Evolutionary conservation across 2,113 vertebrate species (phyloP), one percentile per base, ranked within the genome.

Genomic region (Tachycineta bicolor): DNA sequence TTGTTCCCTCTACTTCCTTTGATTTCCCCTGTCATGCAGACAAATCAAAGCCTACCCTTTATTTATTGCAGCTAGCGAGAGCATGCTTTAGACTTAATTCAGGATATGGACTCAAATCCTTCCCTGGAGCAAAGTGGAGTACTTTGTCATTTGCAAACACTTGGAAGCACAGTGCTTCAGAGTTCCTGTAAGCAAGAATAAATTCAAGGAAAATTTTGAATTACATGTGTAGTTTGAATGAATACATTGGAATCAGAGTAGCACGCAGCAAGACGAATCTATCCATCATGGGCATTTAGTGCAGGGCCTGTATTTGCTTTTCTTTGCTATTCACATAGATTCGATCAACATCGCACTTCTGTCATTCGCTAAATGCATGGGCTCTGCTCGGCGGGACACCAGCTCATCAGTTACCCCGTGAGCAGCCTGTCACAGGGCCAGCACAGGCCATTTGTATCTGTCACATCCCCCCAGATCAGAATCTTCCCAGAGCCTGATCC

Each of bases 401-500:
- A 91, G 94, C 97, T 97, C 97, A 98, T 98, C 97, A 92, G 97
- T 98, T 97, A 98, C 96, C 75, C 77, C 63, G 96, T 91, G 96
- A 95, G 93, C 94, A 93, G 92, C 88, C 97, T 97, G 97, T 97
- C 97, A 97, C 39, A 78, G 83, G 85, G 76, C 84, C 95, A 52
- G 87, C 84, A 85, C 78, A 62, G 89, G 91, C 95, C 97, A 94
- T 98, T 98, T 97, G 97, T 98, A 96, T 93, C 97, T 97, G 97
- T 97, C 97, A 96, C 70, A 7, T 71, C 70, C 78, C 79, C 92
- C 87, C 93, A 96, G 97, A 97, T 97, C 96, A 93, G 92, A 92
- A 97, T 97, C 97, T 96, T 94, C 83, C 74, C 63, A 22, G 37
- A 85, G 83, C 83, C 91, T n/a, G 5, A 68, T 88, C 73, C 89